A percentile compares a stretch with the other conserved stretches of the same genome.
These are phyloP conservation scores for Arbacia lixula DNA, from an alignment of 53 echinoderm and acorn worm genomes.

Conservation along the genomic window DNA sequence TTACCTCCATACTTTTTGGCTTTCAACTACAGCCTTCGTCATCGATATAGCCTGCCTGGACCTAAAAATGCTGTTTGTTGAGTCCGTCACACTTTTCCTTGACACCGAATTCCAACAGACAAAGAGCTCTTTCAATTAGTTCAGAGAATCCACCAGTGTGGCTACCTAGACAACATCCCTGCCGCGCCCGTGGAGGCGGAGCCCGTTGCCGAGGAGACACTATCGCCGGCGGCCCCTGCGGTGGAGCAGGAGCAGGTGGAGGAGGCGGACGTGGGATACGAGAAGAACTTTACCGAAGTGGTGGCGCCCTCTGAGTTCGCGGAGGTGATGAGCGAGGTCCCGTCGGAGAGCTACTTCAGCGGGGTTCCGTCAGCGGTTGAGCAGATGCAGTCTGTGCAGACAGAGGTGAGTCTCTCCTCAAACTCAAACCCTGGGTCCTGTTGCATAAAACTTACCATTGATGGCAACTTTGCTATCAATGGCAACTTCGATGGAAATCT, in stretches of 20 bases:
- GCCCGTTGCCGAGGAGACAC: background rate
- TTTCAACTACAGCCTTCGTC: background rate
- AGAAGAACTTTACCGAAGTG: too few species aligned
- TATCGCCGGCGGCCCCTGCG: constrained; percentile 27
- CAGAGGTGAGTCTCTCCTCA: background rate
- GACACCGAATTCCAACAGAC: constrained; percentile 54
- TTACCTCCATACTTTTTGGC: background rate
- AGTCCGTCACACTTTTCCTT: background rate
- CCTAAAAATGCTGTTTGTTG: background rate
- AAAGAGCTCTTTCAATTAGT: constrained; percentile 78
- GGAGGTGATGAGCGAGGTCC: constrained; percentile 33
- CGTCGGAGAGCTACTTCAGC: constrained; percentile 51
- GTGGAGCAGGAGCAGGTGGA: constrained; percentile 24
- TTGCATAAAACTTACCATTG: too few species aligned
- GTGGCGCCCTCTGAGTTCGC: background rate
- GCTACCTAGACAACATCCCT: constrained; percentile 92
- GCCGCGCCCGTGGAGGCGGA: constrained; percentile 59
- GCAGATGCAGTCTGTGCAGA: constrained; percentile 8
- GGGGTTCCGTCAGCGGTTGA: constrained; percentile 21
- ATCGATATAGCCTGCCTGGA: background rate
- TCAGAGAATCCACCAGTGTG: constrained; percentile 75
- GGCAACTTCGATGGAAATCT: too few species aligned
- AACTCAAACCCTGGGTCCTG: too few species aligned
- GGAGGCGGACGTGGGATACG: constrained; percentile 3
- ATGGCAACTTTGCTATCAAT: too few species aligned